phyloP scores from a whole-genome alignment of 2,888 invertebrate species.

The Cephus pygmeus region DNA sequence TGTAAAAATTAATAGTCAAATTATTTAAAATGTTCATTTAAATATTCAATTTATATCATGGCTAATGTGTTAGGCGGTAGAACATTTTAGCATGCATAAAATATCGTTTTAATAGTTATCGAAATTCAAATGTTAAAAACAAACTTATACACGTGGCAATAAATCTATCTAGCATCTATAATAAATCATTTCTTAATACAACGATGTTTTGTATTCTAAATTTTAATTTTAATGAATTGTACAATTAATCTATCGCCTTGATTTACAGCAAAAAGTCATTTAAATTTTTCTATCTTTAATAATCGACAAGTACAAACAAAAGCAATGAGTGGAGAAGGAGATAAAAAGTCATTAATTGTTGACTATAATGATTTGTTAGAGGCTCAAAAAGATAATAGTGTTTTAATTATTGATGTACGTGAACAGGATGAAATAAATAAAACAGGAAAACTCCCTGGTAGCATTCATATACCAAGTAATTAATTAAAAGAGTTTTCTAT shows the following conservation, averaged over 20 bases:
- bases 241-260: neutral
- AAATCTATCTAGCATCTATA: neutral
- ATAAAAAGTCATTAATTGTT: conserved; percentile 31
- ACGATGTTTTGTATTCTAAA: neutral
- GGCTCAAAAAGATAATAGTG: conserved; percentile 65
- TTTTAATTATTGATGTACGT: conserved; percentile 80
- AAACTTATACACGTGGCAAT: neutral
- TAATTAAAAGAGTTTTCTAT: conserved; percentile 27
- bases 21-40: neutral
- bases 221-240: neutral
- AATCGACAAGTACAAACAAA: conserved; percentile 7
- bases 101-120: neutral
- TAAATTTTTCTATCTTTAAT: conserved; percentile 7
- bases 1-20: neutral
- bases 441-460: conserved; percentile 78
- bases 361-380: conserved; percentile 55
- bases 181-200: neutral
- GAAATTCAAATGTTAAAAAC: neutral
- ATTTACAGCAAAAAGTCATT: conserved; percentile 10
- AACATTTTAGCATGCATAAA: neutral
- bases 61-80: neutral
- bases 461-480: conserved; percentile 82
- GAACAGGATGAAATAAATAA: conserved; percentile 78
- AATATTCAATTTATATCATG: neutral
- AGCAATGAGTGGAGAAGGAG: conserved; percentile 36